Evolutionary conservation across 2,113 vertebrate genomes (phyloP), one percentile per base, ranked within the genome.

Genomic region (Catharus minimus): DNA sequence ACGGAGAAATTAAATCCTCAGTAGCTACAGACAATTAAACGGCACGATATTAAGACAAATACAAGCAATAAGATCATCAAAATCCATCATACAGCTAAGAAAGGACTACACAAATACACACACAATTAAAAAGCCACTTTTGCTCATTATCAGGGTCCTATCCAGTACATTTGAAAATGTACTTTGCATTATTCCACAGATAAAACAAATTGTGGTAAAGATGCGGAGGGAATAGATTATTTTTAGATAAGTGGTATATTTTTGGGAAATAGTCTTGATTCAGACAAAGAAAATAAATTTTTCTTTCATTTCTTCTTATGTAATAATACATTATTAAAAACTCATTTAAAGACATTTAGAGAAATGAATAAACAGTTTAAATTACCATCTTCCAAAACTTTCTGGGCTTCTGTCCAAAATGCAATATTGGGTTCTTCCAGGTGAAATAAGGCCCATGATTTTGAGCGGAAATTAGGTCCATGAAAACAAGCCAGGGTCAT

Each of bases 351-450:
- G 36, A 38, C 24, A 30, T 41, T 47, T 13, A 28, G 5, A 73
- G 24, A 78, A 71, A 23, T 9, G 12, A 79, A 8, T 19, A 61
- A 64, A 72, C 12, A 5, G 9, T 65, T 80, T 78, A 65, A 72
- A 33, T 95, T 98, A 99, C 99, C 99, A 72, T 99, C 99, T 97
- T 99, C 99, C 98, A 98, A 98, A 95, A 99, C 99, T 97, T 99
- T 99, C 97, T 99, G 99, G 16, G 99, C 99, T 98, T 99, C 99
- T 4, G 99, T 99, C 99, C 98, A 99, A 97, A 99, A 99, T 39
- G 99, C 99, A 89, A 99, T 99, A 96, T 99, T 99, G 90, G 99
- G 99, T 96, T 99, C 99, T 95, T 99, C 99, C 88, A 99, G 98
- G 94, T 99, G 99, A 97, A 99, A 99, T 62, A 99, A 97, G 36